These are phyloP conservation scores for Cylindroiulus punctatus DNA, from an alignment of 2,888 invertebrate genomes.

Conservation along the genomic window DNA sequence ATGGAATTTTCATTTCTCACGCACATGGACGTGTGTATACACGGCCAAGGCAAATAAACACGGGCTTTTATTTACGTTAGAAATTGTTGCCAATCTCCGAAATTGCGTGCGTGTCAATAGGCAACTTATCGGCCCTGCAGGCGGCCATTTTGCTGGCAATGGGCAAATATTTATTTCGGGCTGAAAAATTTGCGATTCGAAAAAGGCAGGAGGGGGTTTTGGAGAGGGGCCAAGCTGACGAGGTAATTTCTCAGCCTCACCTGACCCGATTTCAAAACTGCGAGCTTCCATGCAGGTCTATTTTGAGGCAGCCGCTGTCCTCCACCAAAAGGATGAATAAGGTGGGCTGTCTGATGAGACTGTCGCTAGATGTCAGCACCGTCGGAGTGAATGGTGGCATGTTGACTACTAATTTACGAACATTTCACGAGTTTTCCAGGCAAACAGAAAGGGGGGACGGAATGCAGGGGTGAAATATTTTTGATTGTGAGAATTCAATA, in stretches of 20 bases:
- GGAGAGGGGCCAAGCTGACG: slow-evolving; percentile 2
- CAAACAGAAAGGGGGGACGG: no score
- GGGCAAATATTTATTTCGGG: slow-evolving; percentile 11
- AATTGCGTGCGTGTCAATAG: not conserved
- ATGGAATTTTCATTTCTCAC: slow-evolving; percentile 19
- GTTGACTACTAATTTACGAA: not conserved
- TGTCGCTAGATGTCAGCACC: not conserved
- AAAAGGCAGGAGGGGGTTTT: not conserved
- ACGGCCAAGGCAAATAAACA: not conserved
- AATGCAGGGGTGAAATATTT: no score
- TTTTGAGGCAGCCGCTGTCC: no score
- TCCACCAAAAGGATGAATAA: no score
- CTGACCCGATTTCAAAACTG: slow-evolving; percentile 26
- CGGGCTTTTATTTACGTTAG: not conserved
- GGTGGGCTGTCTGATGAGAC: not conserved
- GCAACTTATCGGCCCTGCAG: not conserved
- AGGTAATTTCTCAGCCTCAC: not conserved
- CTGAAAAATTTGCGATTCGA: not conserved
- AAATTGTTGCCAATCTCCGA: not conserved
- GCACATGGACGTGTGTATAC: not conserved
- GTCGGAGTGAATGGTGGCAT: not conserved
- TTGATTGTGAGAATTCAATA: no score
- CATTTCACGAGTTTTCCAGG: not conserved
- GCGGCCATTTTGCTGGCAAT: not conserved
- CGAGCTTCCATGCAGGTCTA: not conserved